Evolutionary conservation across 2,113 vertebrate genomes (phyloP).

Genomic region (Brachionichthys hirsutus): DNA sequence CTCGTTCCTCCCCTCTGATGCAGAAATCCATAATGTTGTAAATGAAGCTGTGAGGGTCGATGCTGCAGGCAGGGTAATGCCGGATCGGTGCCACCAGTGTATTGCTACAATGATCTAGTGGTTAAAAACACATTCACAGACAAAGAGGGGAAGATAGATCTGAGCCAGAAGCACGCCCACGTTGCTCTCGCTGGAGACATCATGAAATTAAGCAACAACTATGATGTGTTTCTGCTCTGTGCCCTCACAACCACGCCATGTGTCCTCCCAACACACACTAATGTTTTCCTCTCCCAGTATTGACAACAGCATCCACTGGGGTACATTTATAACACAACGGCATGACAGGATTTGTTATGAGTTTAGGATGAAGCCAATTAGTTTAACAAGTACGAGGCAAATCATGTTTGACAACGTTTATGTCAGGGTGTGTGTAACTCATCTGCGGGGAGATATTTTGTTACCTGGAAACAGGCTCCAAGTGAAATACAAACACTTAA

Average conservation of each 20-base stretch:
- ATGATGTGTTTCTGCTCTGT: slow-evolving; percentile 70
- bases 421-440: slow-evolving; percentile 60
- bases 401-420: slow-evolving; percentile 70
- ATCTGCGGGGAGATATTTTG: slow-evolving; percentile 54
- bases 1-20: slow-evolving; percentile 62
- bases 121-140: slow-evolving; percentile 75
- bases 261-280: slow-evolving; percentile 44
- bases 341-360: slow-evolving; percentile 68
- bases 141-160: slow-evolving; percentile 63
- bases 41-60: slow-evolving; percentile 73
- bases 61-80: slow-evolving; percentile 67
- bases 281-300: slow-evolving; percentile 41
- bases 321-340: slow-evolving; percentile 64
- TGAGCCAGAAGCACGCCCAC: slow-evolving; percentile 69
- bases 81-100: slow-evolving; percentile 65
- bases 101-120: slow-evolving; percentile 77
- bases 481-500: slow-evolving; percentile 7
- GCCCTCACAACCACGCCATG: slow-evolving; percentile 46
- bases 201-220: slow-evolving; percentile 75
- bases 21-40: slow-evolving; percentile 73
- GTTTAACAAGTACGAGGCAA: slow-evolving; percentile 71
- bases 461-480: slow-evolving; percentile 24
- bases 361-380: slow-evolving; percentile 72
- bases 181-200: slow-evolving; percentile 66
- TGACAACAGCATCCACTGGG: slow-evolving; percentile 66